phyloP scores from a whole-genome alignment of 1,140 invertebrate genomes.

The Meloidogyne hapla region DNA sequence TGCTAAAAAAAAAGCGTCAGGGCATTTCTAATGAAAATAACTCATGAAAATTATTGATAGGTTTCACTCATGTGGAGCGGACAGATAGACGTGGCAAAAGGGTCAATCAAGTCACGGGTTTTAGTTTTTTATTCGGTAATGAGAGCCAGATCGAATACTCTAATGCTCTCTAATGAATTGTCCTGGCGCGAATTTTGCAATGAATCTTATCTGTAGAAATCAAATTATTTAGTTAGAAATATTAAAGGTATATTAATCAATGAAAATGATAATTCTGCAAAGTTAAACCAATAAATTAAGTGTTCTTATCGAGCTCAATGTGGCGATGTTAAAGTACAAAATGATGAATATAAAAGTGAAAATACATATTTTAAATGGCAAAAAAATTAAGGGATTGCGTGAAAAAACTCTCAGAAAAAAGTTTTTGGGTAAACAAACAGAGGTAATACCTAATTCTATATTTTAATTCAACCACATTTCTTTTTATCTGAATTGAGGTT shows the following conservation, averaged over 20 bases:
- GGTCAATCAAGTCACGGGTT: no score
- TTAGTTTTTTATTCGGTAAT: no score
- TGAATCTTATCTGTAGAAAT: no score
- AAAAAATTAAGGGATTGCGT: not conserved
- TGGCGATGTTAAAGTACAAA: not conserved
- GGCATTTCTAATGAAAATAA: no score
- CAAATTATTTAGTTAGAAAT: not conserved
- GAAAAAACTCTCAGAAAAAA: not conserved
- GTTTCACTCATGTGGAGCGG: no score
- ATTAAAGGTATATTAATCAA: not conserved
- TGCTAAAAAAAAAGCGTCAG: no score
- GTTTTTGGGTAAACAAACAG: not conserved
- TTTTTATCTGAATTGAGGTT: not conserved
- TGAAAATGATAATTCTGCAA: not conserved
- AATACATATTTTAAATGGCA: not conserved
- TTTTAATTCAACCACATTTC: not conserved
- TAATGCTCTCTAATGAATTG: no score
- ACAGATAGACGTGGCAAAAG: no score
- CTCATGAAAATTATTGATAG: no score
- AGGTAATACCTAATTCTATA: no score
- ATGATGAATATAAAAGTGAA: not conserved
- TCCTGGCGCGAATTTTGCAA: no score
- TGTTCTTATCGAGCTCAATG: not conserved
- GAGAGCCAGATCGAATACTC: no score
- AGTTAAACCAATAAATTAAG: not conserved